Percentiles rank a stretch among this genome's conserved stretches.
Conservation (phyloP, 2,113 vertebrate genomes). For the Gallinago jamesoni region DNA sequence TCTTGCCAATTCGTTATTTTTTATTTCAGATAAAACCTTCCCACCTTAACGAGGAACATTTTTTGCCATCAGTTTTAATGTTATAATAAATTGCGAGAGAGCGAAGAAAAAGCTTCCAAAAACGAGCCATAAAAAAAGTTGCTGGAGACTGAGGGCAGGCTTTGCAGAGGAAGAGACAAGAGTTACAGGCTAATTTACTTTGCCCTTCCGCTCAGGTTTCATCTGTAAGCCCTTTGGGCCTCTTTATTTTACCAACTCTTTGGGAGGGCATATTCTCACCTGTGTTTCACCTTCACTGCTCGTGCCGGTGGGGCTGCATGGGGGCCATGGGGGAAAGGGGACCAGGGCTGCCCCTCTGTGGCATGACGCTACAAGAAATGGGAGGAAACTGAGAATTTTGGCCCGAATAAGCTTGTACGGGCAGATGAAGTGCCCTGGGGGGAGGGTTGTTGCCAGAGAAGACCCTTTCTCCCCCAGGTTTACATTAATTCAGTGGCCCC, state of each 20-base stretch:
- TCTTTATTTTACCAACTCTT: not conserved
- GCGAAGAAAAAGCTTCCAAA: not conserved
- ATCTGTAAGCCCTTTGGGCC: not conserved
- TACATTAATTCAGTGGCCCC: not conserved
- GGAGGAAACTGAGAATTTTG: not conserved
- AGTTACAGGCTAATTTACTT: constrained; percentile 21
- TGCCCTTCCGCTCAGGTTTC: not conserved
- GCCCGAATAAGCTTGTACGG: accelerated
- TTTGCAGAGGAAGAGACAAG: constrained; percentile 21
- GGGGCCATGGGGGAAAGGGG: accelerated
- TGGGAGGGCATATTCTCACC: not conserved
- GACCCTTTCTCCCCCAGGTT: not conserved
- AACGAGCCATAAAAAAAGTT: not conserved
- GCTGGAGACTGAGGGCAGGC: not conserved
- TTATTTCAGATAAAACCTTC: constrained; percentile 24
- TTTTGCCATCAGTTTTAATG: constrained; percentile 15
- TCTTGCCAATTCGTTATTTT: constrained; percentile 40
- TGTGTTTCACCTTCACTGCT: not conserved
- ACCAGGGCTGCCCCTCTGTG: not conserved
- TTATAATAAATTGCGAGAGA: constrained; percentile 27
- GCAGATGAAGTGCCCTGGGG: not conserved
- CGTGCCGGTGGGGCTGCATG: accelerated
- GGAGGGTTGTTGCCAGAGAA: not conserved
- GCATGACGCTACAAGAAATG: not conserved
- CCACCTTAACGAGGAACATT: constrained; percentile 35